Conservation (phyloP, 2,797 vertebrate species). For the Acanthurus tractus region DNA sequence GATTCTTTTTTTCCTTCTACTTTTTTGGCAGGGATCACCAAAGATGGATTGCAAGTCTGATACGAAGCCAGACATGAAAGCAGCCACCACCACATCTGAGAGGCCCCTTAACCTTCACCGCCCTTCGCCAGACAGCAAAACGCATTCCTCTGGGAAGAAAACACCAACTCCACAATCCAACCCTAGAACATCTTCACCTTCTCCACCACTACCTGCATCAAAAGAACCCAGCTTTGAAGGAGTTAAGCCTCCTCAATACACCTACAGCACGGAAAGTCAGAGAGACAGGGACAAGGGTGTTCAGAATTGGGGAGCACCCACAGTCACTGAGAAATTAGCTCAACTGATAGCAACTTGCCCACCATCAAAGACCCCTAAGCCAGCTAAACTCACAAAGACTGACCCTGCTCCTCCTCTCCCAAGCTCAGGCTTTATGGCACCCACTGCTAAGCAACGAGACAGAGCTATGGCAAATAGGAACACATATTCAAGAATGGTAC, state of each 20-base stretch:
- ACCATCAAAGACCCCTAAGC: constrained; percentile 94
- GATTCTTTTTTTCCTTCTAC: not conserved
- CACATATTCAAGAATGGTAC: constrained; percentile 85
- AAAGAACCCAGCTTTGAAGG: constrained; percentile 82
- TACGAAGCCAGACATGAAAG: constrained; percentile 83
- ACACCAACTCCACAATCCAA: constrained; percentile 72
- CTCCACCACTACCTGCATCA: constrained; percentile 63
- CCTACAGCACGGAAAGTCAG: constrained; percentile 76
- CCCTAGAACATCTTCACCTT: constrained; percentile 72
- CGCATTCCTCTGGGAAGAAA: constrained; percentile 85
- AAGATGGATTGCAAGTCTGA: constrained; percentile 86
- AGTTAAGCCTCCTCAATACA: constrained; percentile 81
- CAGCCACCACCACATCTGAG: constrained; percentile 71
- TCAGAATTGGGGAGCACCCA: constrained; percentile 91
- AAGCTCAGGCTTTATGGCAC: constrained; percentile 85
- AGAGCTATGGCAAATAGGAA: constrained; percentile 87
- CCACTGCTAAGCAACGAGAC: constrained; percentile 86
- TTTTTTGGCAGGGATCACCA: constrained; percentile 79
- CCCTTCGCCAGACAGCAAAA: constrained; percentile 81
- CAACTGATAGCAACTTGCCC: constrained; percentile 97
- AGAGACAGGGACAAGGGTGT: constrained; percentile 89
- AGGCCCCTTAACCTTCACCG: constrained; percentile 87
- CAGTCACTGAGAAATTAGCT: constrained; percentile 95
- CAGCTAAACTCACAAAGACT: constrained; percentile 85
- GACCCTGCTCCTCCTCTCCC: constrained; percentile 73